Evolutionary conservation across 37 sponge, comb jelly and placozoan genomes (phyloP), one percentile per base, ranked within the genome.

Genomic region (Eunapius fragilis): DNA sequence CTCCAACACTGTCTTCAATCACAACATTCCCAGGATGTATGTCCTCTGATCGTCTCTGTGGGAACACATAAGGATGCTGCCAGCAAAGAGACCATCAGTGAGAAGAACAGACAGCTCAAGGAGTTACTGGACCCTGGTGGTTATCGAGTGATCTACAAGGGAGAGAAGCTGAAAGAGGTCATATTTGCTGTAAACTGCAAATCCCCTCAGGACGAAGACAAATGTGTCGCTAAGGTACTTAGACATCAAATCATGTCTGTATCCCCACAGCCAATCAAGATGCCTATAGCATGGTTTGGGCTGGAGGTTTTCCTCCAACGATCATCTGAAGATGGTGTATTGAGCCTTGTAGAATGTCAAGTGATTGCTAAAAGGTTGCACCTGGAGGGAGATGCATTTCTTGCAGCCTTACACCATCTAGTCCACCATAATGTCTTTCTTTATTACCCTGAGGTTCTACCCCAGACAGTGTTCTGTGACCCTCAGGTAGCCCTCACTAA

Each of bases 251-350:
- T 79, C 67, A 67, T 58, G 27, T 58, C 30, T 26, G 11, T 28
- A 17, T 50, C 80, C 0, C 28, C 67, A 14, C 17, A 50, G 14
- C 67, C 19, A 17, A 25, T 27, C 0, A 17, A 45, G 28, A 79
- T 79, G 47, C 80, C 80, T 58, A 38, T 79, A 7, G 47, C 67
- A 67, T 79, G 80, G 80, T 79, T 31, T 31, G 13, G 47, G 14
- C 67, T 79, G 28, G 67, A 79, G 67, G 10, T 79, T 28, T 2
- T 49, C 1, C 28, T 79, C 26, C 37, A 26, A 31, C 70, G 68
- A 31, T 34, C 82, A 0, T 4, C 33, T 23, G 0, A 69, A 25
- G 10, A 69, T 41, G 34, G 30, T 10, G 36, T 81, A 9, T 37
- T 81, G 37, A 69, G 70, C 22, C 25, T 34, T n/a, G 70, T 33